These are phyloP conservation scores for Lytechinus pictus DNA, from an alignment of 35 echinoderm and acorn worm genomes.

Conservation along the genomic window DNA sequence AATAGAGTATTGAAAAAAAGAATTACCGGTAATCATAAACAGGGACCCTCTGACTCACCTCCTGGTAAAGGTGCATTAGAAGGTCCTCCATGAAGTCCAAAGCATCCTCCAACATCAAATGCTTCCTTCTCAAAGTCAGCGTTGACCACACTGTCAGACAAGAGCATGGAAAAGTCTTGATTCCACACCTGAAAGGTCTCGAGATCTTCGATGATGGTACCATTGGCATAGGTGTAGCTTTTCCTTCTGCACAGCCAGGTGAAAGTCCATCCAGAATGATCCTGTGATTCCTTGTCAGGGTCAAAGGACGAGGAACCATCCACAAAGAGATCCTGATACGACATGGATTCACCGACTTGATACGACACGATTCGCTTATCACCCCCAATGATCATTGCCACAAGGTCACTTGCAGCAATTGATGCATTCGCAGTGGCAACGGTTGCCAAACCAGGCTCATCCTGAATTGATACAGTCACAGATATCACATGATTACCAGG, in stretches of 20 bases:
- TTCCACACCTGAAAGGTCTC: slow-evolving; percentile 44
- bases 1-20: background rate
- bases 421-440: slow-evolving; percentile 10
- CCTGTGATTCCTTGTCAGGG: background rate
- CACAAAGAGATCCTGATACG: background rate
- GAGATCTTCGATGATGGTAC: background rate
- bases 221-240: background rate
- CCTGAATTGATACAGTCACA: slow-evolving; percentile 17
- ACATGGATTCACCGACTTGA: background rate
- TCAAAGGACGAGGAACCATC: background rate
- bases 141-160: slow-evolving; percentile 23
- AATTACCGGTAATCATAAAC: background rate
- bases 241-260: slow-evolving; percentile 33
- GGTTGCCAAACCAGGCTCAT: slow-evolving; percentile 11
- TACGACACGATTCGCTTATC: background rate
- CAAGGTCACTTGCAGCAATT: background rate
- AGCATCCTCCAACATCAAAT: slow-evolving; percentile 29
- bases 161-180: background rate
- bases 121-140: background rate
- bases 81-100: slow-evolving; percentile 31
- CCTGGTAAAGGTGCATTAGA: background rate
- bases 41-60: background rate
- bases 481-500: background rate
- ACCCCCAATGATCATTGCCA: slow-evolving; percentile 15
- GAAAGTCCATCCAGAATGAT: background rate